phyloP scores from a whole-genome alignment of 2,113 vertebrate genomes.

The Elaphurus davidianus region DNA sequence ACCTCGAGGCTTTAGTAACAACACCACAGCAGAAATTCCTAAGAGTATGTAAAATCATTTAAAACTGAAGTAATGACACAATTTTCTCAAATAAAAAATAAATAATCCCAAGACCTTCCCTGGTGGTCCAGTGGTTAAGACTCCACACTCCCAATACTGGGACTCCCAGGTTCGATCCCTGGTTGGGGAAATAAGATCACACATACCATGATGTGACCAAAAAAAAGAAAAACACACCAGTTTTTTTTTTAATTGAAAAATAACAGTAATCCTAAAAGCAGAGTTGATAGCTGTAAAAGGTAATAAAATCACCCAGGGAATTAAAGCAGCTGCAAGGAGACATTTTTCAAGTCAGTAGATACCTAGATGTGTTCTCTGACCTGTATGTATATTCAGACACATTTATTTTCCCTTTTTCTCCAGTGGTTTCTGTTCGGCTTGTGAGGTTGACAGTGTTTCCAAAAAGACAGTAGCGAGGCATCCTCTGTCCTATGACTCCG shows the following conservation, averaged over 20 bases:
- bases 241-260: background rate
- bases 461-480: constrained; percentile 98
- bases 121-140: background rate
- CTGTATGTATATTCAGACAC: constrained; percentile 97
- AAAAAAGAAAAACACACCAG: background rate
- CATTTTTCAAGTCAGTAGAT: background rate
- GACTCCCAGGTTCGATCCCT: background rate
- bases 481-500: constrained; percentile 97
- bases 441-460: constrained; percentile 99
- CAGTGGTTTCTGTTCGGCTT: constrained; percentile 98
- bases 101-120: background rate
- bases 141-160: background rate
- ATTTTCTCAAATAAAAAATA: background rate
- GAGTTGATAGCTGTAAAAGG: background rate
- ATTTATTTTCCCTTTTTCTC: constrained; percentile 96
- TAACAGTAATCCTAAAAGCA: background rate
- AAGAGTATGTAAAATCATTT: background rate
- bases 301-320: background rate
- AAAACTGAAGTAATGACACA: background rate
- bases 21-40: background rate
- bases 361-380: constrained; percentile 75
- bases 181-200: background rate
- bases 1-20: background rate
- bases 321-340: background rate
- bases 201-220: background rate